Base-by-base conservation (phyloP, 2,888 invertebrate species). In the Tinea pellionella region DNA sequence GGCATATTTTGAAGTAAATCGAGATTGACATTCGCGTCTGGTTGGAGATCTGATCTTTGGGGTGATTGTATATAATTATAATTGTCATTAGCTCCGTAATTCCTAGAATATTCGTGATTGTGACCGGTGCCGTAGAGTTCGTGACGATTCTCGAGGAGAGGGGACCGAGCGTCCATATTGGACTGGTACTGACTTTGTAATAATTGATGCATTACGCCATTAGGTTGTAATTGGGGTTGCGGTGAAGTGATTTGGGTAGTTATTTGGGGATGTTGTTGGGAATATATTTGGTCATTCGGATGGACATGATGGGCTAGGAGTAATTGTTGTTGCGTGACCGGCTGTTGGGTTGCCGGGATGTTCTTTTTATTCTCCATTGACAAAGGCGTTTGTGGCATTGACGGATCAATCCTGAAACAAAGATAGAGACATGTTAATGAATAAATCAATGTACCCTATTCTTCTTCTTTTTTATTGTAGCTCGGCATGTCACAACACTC, bases 371-470 rank as follows among this genome's bases (percentile, higher is more conserved):
- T 90, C 78, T 92, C 92, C 92, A 92, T 92, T 74, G 88, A 74
- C 81, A 88, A 78, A 78, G 83, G 77, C 63, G 79, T 83, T 73
- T 90, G 91, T 65, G 91, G 87, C 73, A 90, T 89, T 67, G 92
- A 92, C 72, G 92, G 92, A 75, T 92, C 92, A 85, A 93, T 89
- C 92, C 93, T 93, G 83, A 58, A 87, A 86, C 75, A 80, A 82
- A 61, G 62, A 64, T 47, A 47, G 15, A 47, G 37, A 37, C 37
- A 37, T 37, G 37, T 63, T 68, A 65, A 64, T 0, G 7, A 37
- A 15, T 47, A 13, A 16, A 15, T 15, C 24, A 6, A 24, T 6
- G 24, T n/a, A 37, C n/a, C 37, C 9, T 37, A 6, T 37, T 9
- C 37, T n/a, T n/a, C n/a, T n/a, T n/a, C n/a, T n/a, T n/a, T n/a